These are phyloP conservation scores for Diarsia brunnea DNA, from an alignment of 2,888 invertebrate species.

Conservation along the genomic window DNA sequence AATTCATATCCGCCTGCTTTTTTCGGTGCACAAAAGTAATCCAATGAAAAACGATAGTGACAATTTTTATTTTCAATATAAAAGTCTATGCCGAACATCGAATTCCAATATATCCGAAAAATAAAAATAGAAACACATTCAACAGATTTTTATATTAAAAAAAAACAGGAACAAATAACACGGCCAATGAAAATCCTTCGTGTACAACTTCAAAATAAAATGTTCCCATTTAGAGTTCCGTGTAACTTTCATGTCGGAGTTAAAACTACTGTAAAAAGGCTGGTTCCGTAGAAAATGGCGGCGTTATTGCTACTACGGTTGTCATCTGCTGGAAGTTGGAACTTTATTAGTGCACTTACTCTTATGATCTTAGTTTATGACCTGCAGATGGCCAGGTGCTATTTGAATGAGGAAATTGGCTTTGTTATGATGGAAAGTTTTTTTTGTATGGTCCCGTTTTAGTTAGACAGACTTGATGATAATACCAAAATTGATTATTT, in stretches of 20 bases:
- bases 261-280: conserved; percentile 58
- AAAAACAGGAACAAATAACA: conserved; percentile 32
- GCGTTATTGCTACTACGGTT: conserved; percentile 56
- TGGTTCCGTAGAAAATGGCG: conserved; percentile 55
- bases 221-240: conserved; percentile 45
- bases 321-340: conserved; percentile 52
- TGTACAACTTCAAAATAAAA: conserved; percentile 54
- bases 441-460: neutral
- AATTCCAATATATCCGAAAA: conserved; percentile 33
- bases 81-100: conserved; percentile 28
- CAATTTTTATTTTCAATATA: conserved; percentile 40
- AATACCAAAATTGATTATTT: neutral
- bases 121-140: conserved; percentile 30
- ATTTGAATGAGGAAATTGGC: conserved; percentile 56
- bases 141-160: conserved; percentile 42
- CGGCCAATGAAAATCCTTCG: conserved; percentile 46
- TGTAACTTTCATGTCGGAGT: conserved; percentile 52
- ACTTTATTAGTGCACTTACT: conserved; percentile 63
- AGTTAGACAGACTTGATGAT: neutral
- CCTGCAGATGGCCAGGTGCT: conserved; percentile 55
- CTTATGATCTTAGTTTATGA: conserved; percentile 61
- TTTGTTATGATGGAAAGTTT: neutral
- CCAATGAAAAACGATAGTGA: conserved; percentile 14
- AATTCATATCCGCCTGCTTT: neutral
- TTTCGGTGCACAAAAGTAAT: conserved; percentile 8